phyloP scores from a whole-genome alignment of 2,888 invertebrate genomes.

The Drosophila limbata region DNA sequence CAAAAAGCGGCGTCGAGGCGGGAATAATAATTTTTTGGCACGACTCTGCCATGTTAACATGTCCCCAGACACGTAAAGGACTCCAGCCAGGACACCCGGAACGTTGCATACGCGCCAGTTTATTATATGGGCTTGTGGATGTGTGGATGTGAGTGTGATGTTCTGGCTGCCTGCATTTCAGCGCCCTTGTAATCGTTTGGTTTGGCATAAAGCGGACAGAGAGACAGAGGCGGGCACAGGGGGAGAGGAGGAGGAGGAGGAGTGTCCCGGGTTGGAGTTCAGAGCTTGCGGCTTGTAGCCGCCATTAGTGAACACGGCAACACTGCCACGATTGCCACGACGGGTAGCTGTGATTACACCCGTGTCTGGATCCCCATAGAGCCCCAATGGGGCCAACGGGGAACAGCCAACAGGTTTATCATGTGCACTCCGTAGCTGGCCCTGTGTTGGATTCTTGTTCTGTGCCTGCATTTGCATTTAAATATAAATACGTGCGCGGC shows the following conservation, averaged over 20 bases:
- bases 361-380: slow-evolving; percentile 44
- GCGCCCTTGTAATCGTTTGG: slow-evolving; percentile 60
- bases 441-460: not conserved
- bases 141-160: slow-evolving; percentile 27
- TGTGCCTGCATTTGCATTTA: slow-evolving; percentile 75
- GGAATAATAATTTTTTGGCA: slow-evolving; percentile 85
- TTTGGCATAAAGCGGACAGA: slow-evolving; percentile 35
- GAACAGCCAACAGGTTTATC: slow-evolving; percentile 61
- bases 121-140: slow-evolving; percentile 56
- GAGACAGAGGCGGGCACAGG: slow-evolving; percentile 6
- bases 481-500: slow-evolving; percentile 84
- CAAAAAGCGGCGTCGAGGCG: slow-evolving; percentile 73
- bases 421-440: slow-evolving; percentile 40
- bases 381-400: slow-evolving; percentile 25
- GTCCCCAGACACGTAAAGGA: slow-evolving; percentile 80
- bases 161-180: slow-evolving; percentile 71
- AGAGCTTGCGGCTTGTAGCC: slow-evolving; percentile 83
- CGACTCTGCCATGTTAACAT: slow-evolving; percentile 84
- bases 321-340: slow-evolving; percentile 37
- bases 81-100: slow-evolving; percentile 48
- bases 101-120: slow-evolving; percentile 67
- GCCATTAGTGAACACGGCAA: slow-evolving; percentile 84
- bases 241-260: not conserved
- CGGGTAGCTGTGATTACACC: slow-evolving; percentile 68
- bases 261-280: slow-evolving; percentile 40